Percentiles rank a stretch among this genome's conserved stretches.
Conservation (phyloP, 2,113 vertebrate species). For the Rhea americana region DNA sequence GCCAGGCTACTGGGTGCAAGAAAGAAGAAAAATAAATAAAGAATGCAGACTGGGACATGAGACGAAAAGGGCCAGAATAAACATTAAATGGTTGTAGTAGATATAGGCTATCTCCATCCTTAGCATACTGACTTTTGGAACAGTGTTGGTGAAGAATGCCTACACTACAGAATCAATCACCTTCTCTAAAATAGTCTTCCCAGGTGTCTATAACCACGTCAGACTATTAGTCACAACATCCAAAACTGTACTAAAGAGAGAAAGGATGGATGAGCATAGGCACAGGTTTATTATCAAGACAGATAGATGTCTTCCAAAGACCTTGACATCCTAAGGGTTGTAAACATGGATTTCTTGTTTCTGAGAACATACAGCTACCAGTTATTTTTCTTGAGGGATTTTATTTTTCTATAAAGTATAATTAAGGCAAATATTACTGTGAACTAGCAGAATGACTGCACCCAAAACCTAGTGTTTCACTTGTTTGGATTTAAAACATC, state of each 20-base stretch:
- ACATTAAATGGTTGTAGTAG: background rate
- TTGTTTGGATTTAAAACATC: background rate
- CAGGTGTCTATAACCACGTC: background rate
- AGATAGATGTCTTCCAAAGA: background rate
- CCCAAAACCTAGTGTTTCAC: background rate
- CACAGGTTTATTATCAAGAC: background rate
- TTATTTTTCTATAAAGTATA: background rate
- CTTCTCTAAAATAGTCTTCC: background rate
- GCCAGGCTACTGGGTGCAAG: background rate
- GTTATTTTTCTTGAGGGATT: background rate
- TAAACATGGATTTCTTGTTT: background rate
- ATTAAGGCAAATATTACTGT: background rate
- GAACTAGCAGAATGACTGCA: background rate
- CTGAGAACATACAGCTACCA: background rate
- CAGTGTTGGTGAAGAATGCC: background rate
- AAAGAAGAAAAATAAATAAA: background rate
- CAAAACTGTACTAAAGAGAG: background rate
- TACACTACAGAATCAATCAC: background rate
- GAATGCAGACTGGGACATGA: background rate
- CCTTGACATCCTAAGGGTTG: background rate
- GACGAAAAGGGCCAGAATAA: background rate
- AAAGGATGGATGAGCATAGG: background rate
- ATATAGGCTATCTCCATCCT: background rate
- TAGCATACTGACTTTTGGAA: background rate
- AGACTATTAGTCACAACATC: background rate